Evolutionary conservation across 2,113 vertebrate species (phyloP).

Genomic region (Origma solitaria): DNA sequence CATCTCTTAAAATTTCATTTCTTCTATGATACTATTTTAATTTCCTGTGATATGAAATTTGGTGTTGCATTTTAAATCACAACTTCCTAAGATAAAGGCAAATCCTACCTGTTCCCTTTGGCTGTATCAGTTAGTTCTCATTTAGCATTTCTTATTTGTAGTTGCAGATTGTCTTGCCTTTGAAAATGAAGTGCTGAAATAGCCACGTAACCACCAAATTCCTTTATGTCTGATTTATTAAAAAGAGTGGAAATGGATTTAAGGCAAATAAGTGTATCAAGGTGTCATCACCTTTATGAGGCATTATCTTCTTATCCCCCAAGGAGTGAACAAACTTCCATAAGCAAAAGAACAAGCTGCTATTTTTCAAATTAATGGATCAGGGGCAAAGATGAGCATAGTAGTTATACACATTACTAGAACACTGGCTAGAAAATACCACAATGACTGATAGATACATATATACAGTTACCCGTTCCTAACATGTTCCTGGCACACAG

Average conservation of each 20-base stretch:
- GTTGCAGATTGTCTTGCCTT: not conserved
- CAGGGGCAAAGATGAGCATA: not conserved
- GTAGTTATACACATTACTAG: not conserved
- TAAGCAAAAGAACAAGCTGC: not conserved
- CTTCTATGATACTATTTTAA: not conserved
- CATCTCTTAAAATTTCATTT: not conserved
- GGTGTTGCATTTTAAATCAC: not conserved
- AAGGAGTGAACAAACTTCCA: not conserved
- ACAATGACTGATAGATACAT: not conserved
- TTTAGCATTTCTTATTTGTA: not conserved
- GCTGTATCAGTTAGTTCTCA: not conserved
- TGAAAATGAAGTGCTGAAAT: not conserved
- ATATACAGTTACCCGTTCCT: not conserved
- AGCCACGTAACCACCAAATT: not conserved
- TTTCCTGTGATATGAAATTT: not conserved
- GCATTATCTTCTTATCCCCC: not conserved
- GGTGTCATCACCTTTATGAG: not conserved
- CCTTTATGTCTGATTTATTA: not conserved
- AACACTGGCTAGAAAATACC: not conserved
- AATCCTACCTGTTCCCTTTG: not conserved
- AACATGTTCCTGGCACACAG: fast-evolving
- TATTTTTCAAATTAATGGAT: not conserved
- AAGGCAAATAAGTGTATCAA: not conserved
- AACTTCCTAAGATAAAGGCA: not conserved
- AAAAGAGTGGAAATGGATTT: not conserved